Percentiles rank a stretch among this genome's conserved stretches.
Evolutionary conservation across 2,113 vertebrate genomes (phyloP).

Genomic region (Oreochromis spilurus): DNA sequence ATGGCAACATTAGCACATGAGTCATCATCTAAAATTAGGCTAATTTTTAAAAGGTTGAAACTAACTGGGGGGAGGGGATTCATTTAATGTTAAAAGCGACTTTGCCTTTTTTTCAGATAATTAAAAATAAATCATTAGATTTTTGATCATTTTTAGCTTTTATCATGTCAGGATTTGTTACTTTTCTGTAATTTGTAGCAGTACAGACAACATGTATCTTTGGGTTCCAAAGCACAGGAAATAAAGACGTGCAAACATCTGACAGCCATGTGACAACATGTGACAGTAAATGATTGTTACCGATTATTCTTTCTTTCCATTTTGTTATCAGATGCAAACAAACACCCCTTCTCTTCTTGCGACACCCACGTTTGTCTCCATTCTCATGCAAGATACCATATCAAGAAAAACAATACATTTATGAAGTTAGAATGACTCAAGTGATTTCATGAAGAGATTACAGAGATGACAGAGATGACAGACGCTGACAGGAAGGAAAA

Average conservation of each 20-base stretch:
- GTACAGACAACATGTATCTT: not conserved
- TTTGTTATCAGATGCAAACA: not conserved
- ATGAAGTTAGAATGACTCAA: not conserved
- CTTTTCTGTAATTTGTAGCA: not conserved
- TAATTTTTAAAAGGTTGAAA: not conserved
- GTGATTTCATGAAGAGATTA: slow-evolving; percentile 2
- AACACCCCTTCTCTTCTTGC: not conserved
- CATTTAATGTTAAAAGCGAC: not conserved
- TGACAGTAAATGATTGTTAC: not conserved
- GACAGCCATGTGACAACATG: not conserved
- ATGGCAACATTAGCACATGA: not conserved
- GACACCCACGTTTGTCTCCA: not conserved
- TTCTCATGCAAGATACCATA: not conserved
- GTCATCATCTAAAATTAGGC: not conserved
- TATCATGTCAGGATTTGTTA: not conserved
- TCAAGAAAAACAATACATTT: not conserved
- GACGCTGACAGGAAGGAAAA: not conserved
- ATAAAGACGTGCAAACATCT: not conserved
- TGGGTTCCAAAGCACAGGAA: not conserved
- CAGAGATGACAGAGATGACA: not conserved
- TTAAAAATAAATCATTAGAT: not conserved
- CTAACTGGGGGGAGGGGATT: accelerated
- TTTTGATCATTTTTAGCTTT: not conserved
- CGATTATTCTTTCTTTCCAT: not conserved
- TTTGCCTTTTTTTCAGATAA: not conserved